Percentiles rank a stretch among this genome's conserved stretches.
phyloP scores from a whole-genome alignment of 2,113 vertebrate genomes.

The Misgurnus mizolepis region DNA sequence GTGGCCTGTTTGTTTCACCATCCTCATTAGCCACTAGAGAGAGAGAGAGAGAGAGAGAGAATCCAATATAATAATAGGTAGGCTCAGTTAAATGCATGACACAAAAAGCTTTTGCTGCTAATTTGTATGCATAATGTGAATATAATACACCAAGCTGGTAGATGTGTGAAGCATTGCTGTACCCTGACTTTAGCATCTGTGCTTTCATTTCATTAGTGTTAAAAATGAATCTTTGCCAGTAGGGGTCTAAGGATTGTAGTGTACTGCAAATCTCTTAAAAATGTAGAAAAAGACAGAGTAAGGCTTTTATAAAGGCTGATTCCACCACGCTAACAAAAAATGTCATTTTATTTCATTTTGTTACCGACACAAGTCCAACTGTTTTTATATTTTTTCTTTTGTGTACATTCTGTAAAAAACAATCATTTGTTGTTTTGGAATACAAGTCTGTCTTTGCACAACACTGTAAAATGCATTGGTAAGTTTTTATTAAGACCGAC shows the following conservation, averaged over 20 bases:
- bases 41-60: conserved; percentile 33
- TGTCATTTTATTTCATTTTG: too few relatives aligned
- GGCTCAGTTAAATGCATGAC: not conserved
- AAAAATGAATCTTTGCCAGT: conserved; percentile 2
- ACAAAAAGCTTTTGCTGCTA: conserved; percentile 2
- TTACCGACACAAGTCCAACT: too few relatives aligned
- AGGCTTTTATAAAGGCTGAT: too few relatives aligned
- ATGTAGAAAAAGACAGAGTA: not conserved
- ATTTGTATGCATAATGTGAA: conserved; percentile 16
- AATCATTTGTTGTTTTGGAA: too few relatives aligned
- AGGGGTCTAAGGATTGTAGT: not conserved
- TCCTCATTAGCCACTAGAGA: conserved; percentile 90
- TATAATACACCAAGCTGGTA: conserved; percentile 9
- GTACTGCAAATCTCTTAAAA: not conserved
- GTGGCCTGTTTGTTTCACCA: conserved; percentile 80
- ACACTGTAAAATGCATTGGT: conserved; percentile 8
- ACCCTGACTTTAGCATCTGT: not conserved
- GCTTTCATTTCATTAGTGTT: conserved; percentile 14
- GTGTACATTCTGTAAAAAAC: too few relatives aligned
- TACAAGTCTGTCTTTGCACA: too few relatives aligned
- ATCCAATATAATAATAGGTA: not conserved
- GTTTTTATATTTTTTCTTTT: too few relatives aligned
- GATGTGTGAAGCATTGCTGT: conserved; percentile 6
- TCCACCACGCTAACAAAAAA: too few relatives aligned
- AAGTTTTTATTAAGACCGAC: not conserved